Percentiles rank a stretch among this genome's conserved stretches.
These are phyloP conservation scores for Sycophaga agraensis DNA, from an alignment of 1,140 invertebrate species.

Conservation along the genomic window DNA sequence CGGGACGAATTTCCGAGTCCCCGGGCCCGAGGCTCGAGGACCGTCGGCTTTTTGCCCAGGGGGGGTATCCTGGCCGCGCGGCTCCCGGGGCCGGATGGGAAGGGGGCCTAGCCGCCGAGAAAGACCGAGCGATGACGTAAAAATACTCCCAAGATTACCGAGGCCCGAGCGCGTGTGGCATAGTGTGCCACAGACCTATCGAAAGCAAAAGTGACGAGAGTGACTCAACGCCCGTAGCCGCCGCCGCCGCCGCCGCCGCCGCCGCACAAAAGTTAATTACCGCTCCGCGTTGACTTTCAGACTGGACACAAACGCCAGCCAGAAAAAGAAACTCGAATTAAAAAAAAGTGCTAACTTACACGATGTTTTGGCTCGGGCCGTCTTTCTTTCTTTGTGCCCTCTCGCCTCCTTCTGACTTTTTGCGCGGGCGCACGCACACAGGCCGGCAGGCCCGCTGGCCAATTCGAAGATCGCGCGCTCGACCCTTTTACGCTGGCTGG, in stretches of 20 bases:
- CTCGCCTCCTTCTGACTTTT: background rate
- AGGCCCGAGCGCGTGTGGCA: background rate
- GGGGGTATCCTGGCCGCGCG: too few species aligned
- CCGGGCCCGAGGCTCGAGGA: too few species aligned
- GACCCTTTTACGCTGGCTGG: too few species aligned
- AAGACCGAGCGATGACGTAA: constrained; percentile 19
- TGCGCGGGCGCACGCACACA: too few species aligned
- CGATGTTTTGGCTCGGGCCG: constrained; percentile 19
- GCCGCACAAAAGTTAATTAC: constrained; percentile 26
- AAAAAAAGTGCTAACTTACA: constrained; percentile 26
- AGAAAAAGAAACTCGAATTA: constrained; percentile 22
- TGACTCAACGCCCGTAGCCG: constrained; percentile 11
- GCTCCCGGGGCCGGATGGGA: too few species aligned
- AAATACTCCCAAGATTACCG: constrained; percentile 20
- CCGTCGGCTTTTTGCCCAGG: too few species aligned
- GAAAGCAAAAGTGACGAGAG: constrained; percentile 28
- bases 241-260: too few species aligned
- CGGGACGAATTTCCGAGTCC: too few species aligned
- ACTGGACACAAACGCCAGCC: constrained; percentile 15
- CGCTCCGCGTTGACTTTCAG: constrained; percentile 27
- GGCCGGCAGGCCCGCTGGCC: too few species aligned
- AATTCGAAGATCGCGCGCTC: too few species aligned
- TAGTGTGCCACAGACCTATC: constrained; percentile 3
- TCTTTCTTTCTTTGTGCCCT: background rate
- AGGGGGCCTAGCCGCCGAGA: too few species aligned